phyloP scores from a whole-genome alignment of 2,113 vertebrate species.

The Oryctolagus cuniculus region DNA sequence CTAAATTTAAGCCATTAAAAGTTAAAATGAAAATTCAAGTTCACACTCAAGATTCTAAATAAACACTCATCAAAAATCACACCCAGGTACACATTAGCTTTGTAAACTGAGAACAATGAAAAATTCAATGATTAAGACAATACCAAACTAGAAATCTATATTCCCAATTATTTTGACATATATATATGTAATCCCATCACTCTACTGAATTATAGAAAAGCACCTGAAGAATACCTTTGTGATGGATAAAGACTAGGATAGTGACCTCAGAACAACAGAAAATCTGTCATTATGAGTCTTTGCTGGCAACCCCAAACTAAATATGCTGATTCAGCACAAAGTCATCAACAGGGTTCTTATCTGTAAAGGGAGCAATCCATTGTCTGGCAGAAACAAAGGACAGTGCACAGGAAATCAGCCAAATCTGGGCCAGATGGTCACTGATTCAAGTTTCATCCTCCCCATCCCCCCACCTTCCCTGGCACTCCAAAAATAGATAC shows the following conservation, averaged over 20 bases:
- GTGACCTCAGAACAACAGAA: not conserved
- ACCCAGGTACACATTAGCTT: constrained; percentile 35
- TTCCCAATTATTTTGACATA: constrained; percentile 48
- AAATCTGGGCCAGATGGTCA: constrained; percentile 95
- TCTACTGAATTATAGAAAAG: constrained; percentile 52
- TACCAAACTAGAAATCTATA: constrained; percentile 35
- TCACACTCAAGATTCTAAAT: constrained; percentile 37
- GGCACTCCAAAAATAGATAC: constrained; percentile 85
- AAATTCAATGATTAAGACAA: constrained; percentile 48
- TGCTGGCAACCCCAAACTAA: constrained; percentile 78
- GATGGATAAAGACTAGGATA: constrained; percentile 54
- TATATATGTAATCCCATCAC: not conserved
- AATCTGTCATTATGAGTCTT: constrained; percentile 43
- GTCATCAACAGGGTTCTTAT: constrained; percentile 91
- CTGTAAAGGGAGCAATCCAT: constrained; percentile 94
- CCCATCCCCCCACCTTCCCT: constrained; percentile 84
- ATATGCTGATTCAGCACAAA: constrained; percentile 87
- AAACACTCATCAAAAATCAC: constrained; percentile 43
- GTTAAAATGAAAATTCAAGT: constrained; percentile 68
- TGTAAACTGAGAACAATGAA: constrained; percentile 48
- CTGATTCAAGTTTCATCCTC: constrained; percentile 92
- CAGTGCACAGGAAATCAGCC: constrained; percentile 93
- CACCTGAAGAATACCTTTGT: constrained; percentile 52
- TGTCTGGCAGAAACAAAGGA: constrained; percentile 96
- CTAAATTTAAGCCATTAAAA: constrained; percentile 48